phyloP scores from a whole-genome alignment of 2,797 vertebrate species.

The Hyperoplus lanceolatus region DNA sequence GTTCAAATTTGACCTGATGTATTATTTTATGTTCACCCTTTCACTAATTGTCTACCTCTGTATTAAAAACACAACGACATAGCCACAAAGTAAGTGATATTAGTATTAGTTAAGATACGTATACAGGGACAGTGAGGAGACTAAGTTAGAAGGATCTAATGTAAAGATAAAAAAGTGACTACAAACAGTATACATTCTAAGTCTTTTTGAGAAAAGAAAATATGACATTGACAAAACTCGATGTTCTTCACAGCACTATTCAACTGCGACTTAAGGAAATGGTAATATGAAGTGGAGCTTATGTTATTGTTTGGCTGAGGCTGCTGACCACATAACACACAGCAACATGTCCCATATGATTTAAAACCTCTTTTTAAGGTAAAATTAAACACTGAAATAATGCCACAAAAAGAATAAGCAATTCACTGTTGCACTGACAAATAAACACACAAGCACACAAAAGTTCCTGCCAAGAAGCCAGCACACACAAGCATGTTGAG shows the following conservation, averaged over 20 bases:
- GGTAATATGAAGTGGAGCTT: conserved; percentile 20
- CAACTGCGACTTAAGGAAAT: conserved; percentile 12
- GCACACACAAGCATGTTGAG: conserved; percentile 16
- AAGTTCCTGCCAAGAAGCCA: neutral
- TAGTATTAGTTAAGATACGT: neutral
- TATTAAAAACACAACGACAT: neutral
- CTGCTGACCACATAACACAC: conserved; percentile 28
- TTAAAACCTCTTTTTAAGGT: conserved; percentile 36
- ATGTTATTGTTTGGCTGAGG: conserved; percentile 32
- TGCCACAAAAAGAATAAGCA: conserved; percentile 21
- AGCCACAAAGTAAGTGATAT: neutral
- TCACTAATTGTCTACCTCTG: neutral
- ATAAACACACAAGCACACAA: neutral
- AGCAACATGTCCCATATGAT: conserved; percentile 28
- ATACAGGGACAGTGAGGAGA: neutral
- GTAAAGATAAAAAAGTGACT: conserved; percentile 12
- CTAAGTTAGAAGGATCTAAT: conserved; percentile 8
- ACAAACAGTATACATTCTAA: neutral
- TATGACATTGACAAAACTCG: neutral
- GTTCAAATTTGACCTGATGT: neutral
- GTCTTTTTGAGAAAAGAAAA: neutral
- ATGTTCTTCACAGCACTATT: conserved; percentile 7
- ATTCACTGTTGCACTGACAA: conserved; percentile 7
- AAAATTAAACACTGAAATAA: conserved; percentile 34
- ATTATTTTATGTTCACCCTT: neutral